phyloP scores from a whole-genome alignment of 2,888 invertebrate species.

The Andrena camellia region DNA sequence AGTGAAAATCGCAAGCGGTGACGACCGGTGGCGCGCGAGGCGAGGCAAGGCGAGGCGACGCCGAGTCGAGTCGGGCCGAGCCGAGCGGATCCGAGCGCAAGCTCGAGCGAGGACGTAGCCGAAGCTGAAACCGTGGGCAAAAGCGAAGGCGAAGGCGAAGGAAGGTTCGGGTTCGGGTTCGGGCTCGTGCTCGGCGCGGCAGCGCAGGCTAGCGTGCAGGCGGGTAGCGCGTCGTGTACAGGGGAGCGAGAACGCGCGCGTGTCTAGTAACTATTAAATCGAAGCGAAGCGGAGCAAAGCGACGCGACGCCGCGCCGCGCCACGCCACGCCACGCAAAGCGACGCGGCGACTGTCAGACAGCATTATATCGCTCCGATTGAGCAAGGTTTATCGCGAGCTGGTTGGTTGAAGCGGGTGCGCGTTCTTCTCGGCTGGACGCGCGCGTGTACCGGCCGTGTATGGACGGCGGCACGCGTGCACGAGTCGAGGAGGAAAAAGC shows the following conservation, averaged over 20 bases:
- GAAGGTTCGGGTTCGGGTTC: constrained; percentile 70
- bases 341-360: background rate
- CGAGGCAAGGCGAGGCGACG: constrained; percentile 55
- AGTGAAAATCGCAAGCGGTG: constrained; percentile 15
- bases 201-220: constrained; percentile 47
- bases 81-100: constrained; percentile 70
- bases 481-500: constrained; percentile 77
- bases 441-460: constrained; percentile 75
- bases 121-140: constrained; percentile 53
- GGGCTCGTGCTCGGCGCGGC: constrained; percentile 41
- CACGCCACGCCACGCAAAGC: background rate
- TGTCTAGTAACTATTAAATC: constrained; percentile 26
- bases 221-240: constrained; percentile 33
- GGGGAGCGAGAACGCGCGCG: constrained; percentile 47
- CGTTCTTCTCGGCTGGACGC: constrained; percentile 72
- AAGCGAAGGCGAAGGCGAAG: constrained; percentile 55
- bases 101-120: constrained; percentile 70
- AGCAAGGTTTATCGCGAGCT: constrained; percentile 6
- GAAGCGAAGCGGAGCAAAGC: constrained; percentile 21
- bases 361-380: background rate
- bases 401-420: constrained; percentile 33
- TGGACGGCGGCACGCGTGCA: constrained; percentile 76
- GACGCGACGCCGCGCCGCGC: background rate
- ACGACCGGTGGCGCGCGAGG: constrained; percentile 40
- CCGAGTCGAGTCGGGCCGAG: constrained; percentile 67